These are phyloP conservation scores for Pteruthius melanotis DNA, from an alignment of 2,113 vertebrate species.

Conservation along the genomic window DNA sequence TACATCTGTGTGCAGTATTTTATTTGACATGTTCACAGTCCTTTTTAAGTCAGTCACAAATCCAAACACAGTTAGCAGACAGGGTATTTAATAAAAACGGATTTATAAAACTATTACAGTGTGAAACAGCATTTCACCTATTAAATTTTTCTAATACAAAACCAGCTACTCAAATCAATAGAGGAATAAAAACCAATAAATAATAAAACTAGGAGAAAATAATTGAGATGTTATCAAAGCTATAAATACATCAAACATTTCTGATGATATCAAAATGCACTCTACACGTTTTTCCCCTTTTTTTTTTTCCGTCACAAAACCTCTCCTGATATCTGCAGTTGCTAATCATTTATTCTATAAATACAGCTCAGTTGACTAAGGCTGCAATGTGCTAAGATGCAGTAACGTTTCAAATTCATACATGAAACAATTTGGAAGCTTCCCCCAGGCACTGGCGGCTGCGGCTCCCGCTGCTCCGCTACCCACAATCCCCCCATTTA, in stretches of 20 bases:
- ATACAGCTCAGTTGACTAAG: constrained; percentile 49
- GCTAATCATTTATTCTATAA: constrained; percentile 8
- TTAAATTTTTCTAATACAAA: constrained; percentile 10
- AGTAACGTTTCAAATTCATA: constrained; percentile 62
- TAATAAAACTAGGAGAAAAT: constrained; percentile 3
- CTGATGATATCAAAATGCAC: background rate
- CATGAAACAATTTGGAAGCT: constrained; percentile 56
- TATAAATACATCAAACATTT: background rate
- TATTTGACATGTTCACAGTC: constrained; percentile 34
- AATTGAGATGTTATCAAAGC: constrained; percentile 3
- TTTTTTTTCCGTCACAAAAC: background rate
- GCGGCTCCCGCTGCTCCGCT: constrained; percentile 60
- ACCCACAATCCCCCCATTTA: constrained; percentile 65
- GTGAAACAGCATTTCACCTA: background rate
- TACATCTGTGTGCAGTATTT: constrained; percentile 20
- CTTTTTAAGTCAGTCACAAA: constrained; percentile 38
- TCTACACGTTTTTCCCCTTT: background rate
- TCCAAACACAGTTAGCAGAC: constrained; percentile 52
- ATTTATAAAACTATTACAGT: constrained; percentile 25
- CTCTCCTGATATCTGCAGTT: background rate
- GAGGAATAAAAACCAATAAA: background rate
- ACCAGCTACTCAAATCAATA: background rate
- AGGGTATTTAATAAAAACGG: constrained; percentile 29
- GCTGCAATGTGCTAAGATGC: constrained; percentile 50
- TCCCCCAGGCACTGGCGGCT: constrained; percentile 60